Percentiles rank a stretch among this genome's conserved stretches.
These are phyloP conservation scores for Reticulitermes speratus DNA, from an alignment of 1,140 invertebrate genomes.

Conservation along the genomic window DNA sequence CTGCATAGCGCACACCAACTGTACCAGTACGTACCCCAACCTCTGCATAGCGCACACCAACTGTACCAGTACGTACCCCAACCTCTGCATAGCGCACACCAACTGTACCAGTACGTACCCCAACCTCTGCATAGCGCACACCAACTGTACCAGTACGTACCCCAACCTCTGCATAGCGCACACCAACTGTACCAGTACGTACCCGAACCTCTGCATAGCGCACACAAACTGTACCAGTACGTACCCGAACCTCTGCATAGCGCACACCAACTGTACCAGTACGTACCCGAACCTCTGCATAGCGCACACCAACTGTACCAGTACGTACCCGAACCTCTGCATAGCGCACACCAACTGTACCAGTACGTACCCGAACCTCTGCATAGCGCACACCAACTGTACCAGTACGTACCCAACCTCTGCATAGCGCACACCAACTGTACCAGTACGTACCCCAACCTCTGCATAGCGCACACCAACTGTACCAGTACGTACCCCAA, in stretches of 20 bases:
- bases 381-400: too few relatives aligned
- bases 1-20: too few relatives aligned
- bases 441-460: conserved; percentile 5
- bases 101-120: conserved; percentile 3
- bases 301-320: too few relatives aligned
- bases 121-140: too few relatives aligned
- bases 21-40: conserved; percentile 8
- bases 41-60: too few relatives aligned
- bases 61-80: conserved; percentile 14
- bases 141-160: background rate
- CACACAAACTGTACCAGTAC: background rate
- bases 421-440: too few relatives aligned
- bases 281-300: conserved; percentile 27
- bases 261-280: too few relatives aligned
- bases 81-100: too few relatives aligned
- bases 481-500: conserved; percentile 15
- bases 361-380: conserved; percentile 21
- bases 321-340: conserved; percentile 24
- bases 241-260: conserved; percentile 22
- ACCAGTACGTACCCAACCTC: conserved; percentile 20
- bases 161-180: too few relatives aligned
- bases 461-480: too few relatives aligned
- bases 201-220: too few relatives aligned
- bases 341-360: too few relatives aligned
- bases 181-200: background rate